These are phyloP conservation scores for Drosophila sulfurigaster DNA, from an alignment of 1,140 invertebrate species.

Conservation along the genomic window DNA sequence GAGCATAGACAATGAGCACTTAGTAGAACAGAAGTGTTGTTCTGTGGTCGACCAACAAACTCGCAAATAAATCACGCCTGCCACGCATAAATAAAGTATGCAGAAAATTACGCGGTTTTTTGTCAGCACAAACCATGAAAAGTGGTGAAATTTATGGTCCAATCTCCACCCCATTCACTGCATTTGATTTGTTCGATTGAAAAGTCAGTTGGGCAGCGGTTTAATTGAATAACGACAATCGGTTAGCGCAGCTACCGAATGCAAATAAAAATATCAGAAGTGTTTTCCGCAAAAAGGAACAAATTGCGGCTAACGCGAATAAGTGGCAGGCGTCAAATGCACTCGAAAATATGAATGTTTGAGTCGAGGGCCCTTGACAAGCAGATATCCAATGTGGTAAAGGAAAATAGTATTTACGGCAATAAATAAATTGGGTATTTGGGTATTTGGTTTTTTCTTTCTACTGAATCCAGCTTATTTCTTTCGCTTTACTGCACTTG, in stretches of 20 bases:
- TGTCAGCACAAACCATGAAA: constrained; percentile 24
- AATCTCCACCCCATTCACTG: constrained; percentile 27
- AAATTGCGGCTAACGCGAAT: constrained; percentile 12
- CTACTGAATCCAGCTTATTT: neutral
- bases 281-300: constrained; percentile 10
- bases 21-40: constrained; percentile 57
- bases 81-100: constrained; percentile 73
- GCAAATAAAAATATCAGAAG: constrained; percentile 6
- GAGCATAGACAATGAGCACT: constrained; percentile 73
- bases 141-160: constrained; percentile 63
- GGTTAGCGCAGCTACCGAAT: constrained; percentile 25
- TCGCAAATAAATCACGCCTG: constrained; percentile 74
- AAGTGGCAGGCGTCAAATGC: constrained; percentile 18
- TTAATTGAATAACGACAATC: constrained; percentile 66
- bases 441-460: neutral
- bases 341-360: constrained; percentile 1
- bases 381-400: neutral
- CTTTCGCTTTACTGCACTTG: neutral
- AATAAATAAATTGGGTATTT: too few species aligned
- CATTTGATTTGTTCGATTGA: constrained; percentile 67
- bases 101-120: constrained; percentile 74
- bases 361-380: neutral
- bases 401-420: neutral
- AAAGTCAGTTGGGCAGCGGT: constrained; percentile 45
- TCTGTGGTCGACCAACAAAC: constrained; percentile 57